These are phyloP conservation scores for Ectropis crepuscularia DNA, from an alignment of 2,888 invertebrate genomes.

Conservation along the genomic window DNA sequence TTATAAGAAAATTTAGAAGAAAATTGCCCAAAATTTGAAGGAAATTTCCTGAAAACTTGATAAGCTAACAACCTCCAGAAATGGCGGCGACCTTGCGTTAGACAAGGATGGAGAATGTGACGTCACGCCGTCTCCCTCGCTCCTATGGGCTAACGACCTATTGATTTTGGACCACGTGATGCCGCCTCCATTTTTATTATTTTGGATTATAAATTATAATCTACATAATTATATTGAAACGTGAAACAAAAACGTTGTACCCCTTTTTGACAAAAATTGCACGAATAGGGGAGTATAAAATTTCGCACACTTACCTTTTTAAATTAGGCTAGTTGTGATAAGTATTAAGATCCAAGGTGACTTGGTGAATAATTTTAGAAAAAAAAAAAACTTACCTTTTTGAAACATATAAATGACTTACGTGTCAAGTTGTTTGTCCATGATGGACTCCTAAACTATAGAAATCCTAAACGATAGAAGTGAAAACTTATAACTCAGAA, in stretches of 20 bases:
- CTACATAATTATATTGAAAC: not conserved
- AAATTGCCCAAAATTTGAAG: slow-evolving; percentile 15
- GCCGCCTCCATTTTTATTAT: slow-evolving; percentile 33
- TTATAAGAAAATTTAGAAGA: not conserved
- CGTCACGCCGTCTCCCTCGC: slow-evolving; percentile 54
- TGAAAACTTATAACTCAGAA: too few relatives aligned
- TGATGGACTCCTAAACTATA: too few relatives aligned
- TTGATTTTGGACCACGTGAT: slow-evolving; percentile 47
- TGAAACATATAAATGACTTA: too few relatives aligned
- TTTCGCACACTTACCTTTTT: too few relatives aligned
- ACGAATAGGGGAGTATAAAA: too few relatives aligned
- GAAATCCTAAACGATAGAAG: too few relatives aligned
- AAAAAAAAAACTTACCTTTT: too few relatives aligned
- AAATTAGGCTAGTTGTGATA: too few relatives aligned
- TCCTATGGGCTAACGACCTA: slow-evolving; percentile 48
- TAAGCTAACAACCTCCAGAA: slow-evolving; percentile 43
- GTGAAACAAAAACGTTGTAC: not conserved
- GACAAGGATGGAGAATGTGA: slow-evolving; percentile 46
- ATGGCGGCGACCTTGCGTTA: slow-evolving; percentile 50
- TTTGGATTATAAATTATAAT: slow-evolving; percentile 13
- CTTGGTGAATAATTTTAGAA: too few relatives aligned
- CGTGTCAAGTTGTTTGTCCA: too few relatives aligned
- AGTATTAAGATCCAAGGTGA: too few relatives aligned
- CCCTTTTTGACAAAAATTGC: not conserved
- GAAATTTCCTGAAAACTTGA: slow-evolving; percentile 28